Evolutionary conservation across 2,113 vertebrate species (phyloP).

Genomic region (Leucopsar rothschildi): DNA sequence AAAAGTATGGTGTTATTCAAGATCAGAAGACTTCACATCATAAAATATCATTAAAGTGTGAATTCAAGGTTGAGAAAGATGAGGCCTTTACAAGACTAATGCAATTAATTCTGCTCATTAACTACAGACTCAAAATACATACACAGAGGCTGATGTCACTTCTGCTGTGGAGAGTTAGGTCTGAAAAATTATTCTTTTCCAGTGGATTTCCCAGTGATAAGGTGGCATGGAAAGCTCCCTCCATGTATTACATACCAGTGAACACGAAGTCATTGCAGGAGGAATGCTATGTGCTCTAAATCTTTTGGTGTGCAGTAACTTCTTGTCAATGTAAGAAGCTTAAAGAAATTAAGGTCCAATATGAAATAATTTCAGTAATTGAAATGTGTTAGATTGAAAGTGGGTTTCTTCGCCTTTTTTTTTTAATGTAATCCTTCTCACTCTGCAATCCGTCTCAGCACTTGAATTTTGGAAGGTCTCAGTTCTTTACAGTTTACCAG

Average conservation of each 20-base stretch:
- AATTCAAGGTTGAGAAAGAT: constrained; percentile 46
- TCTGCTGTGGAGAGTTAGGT: neutral
- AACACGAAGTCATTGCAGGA: neutral
- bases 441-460: neutral
- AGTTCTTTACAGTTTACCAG: constrained; percentile 26
- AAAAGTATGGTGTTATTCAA: neutral
- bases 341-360: constrained; percentile 8
- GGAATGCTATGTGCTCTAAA: neutral
- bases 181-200: neutral
- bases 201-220: constrained; percentile 1
- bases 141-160: neutral
- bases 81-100: constrained; percentile 39
- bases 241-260: neutral
- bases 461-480: constrained; percentile 17
- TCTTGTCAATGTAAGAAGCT: constrained; percentile 11
- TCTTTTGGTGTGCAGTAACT: neutral
- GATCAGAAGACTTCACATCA: constrained; percentile 51
- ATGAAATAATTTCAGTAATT: neutral
- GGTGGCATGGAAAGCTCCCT: neutral
- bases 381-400: neutral
- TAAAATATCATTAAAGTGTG: constrained; percentile 40
- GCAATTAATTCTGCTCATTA: constrained; percentile 59
- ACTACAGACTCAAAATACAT: constrained; percentile 12
- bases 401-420: neutral
- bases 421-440: neutral